These are phyloP conservation scores for Scophthalmus maximus DNA, from an alignment of 2,113 vertebrate species.

Conservation along the genomic window DNA sequence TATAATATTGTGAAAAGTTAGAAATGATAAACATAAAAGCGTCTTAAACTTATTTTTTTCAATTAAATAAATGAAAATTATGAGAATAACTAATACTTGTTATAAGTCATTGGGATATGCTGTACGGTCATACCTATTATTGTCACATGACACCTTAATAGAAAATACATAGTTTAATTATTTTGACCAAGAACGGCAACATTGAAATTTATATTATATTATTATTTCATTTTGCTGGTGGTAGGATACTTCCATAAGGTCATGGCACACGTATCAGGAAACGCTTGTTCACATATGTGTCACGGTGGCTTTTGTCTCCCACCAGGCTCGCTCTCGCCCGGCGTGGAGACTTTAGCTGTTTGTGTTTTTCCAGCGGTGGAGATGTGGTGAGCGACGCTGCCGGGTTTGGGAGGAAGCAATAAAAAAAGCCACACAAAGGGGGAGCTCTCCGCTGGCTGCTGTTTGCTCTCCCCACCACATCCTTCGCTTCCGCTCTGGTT, in stretches of 20 bases:
- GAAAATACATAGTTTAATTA: no score
- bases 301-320: conserved; percentile 14
- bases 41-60: no score
- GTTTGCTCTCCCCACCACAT: conserved; percentile 72
- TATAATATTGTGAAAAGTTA: no score
- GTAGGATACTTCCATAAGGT: not conserved
- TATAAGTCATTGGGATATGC: no score
- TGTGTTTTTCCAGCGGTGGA: conserved; percentile 49
- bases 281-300: not conserved
- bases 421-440: conserved; percentile 64
- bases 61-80: no score
- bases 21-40: no score
- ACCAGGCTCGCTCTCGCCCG: conserved; percentile 4
- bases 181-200: no score
- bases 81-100: no score
- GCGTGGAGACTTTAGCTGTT: conserved; percentile 47
- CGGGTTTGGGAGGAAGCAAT: conserved; percentile 67
- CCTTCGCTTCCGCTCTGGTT: conserved; percentile 60
- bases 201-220: no score
- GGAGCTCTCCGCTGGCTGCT: conserved; percentile 42
- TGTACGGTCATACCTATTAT: no score
- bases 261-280: not conserved
- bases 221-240: not conserved
- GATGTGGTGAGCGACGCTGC: conserved; percentile 61
- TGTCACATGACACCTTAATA: no score